Evolutionary conservation across 2,113 vertebrate species (phyloP), one percentile per base, ranked within the genome.

Genomic region (Thryonomys swinderianus): DNA sequence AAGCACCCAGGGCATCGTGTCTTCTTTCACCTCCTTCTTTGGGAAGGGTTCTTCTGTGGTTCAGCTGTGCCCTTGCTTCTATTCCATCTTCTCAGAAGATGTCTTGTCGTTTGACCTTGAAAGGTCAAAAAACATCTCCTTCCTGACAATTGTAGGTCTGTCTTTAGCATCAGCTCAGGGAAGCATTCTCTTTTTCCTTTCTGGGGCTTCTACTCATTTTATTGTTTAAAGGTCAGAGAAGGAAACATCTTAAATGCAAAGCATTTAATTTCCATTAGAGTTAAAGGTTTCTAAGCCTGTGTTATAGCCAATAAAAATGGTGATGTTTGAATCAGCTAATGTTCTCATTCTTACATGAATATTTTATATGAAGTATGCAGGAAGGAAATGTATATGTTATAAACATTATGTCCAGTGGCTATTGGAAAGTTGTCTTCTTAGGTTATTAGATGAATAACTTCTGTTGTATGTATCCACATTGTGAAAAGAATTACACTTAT

Each of bases 241-340:
- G 64, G 67, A 83, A 94, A 71, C 67, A 71, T 96, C 76, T 95
- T 92, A 92, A 96, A 92, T 82, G 79, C 66, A 94, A 53, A 91
- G 64, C 95, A 90, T 92, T 97, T 96, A 89, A 96, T 98, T 98
- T 97, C 91, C 91, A 80, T 93, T 95, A 71, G 73, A 91, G 78
- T 80, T 93, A 93, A 94, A 95, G 74, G 40, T 84, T 96, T 93
- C 92, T 88, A 94, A 97, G 86, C 84, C 55, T 71, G 11, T 93
- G 61, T 89, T 66, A 81, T 16, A 76, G 71, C 84, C 88, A 93
- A 62, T 96, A 95, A 95, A 95, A 96, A 94, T 37, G 53, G 73
- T 76, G 86, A 59, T 37, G 79, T 92, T 95, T 87, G 96, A 97
- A 71, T 93, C 94, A 80, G 64, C 74, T 90, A 96, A 95, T 85